Percentiles rank a stretch among this genome's conserved stretches.
phyloP scores from a whole-genome alignment of 2,888 invertebrate species.

The Gnatocerus cornutus region DNA sequence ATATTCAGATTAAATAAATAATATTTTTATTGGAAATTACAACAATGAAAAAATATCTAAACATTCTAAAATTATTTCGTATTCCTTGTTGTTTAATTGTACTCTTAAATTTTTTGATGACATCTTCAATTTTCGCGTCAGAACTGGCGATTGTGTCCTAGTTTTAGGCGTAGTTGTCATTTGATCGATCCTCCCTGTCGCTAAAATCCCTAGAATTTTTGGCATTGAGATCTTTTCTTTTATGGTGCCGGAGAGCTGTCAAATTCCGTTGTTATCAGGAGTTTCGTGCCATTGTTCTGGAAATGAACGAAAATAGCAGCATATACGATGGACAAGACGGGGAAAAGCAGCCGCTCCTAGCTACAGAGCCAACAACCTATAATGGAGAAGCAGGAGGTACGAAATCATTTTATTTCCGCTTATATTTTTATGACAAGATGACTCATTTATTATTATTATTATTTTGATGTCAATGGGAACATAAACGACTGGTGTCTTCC shows the following conservation, averaged over 20 bases:
- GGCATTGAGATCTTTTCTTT: conserved; percentile 8
- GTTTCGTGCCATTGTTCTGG: conserved; percentile 27
- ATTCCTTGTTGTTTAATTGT: not conserved
- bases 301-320: conserved; percentile 35
- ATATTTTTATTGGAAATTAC: too few species aligned
- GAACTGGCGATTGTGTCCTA: conserved; percentile 7
- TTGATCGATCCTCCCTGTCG: conserved; percentile 17
- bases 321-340: conserved; percentile 58
- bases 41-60: too few species aligned
- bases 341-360: conserved; percentile 62
- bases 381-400: conserved; percentile 59
- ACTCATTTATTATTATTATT: conserved; percentile 42
- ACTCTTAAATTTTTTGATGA: not conserved
- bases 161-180: conserved; percentile 8
- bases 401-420: conserved; percentile 29
- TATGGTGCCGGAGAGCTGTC: conserved; percentile 43
- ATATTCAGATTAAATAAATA: not conserved
- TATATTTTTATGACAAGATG: conserved; percentile 36
- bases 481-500: conserved; percentile 11
- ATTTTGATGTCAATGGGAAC: not conserved
- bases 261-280: conserved; percentile 29
- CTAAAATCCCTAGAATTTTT: conserved; percentile 3
- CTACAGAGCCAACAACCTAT: conserved; percentile 56
- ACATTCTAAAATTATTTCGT: too few species aligned
- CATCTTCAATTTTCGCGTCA: too few species aligned